Evolutionary conservation across 1,140 invertebrate genomes (phyloP), one percentile per base, ranked within the genome.

Genomic region (Nephila pilipes): DNA sequence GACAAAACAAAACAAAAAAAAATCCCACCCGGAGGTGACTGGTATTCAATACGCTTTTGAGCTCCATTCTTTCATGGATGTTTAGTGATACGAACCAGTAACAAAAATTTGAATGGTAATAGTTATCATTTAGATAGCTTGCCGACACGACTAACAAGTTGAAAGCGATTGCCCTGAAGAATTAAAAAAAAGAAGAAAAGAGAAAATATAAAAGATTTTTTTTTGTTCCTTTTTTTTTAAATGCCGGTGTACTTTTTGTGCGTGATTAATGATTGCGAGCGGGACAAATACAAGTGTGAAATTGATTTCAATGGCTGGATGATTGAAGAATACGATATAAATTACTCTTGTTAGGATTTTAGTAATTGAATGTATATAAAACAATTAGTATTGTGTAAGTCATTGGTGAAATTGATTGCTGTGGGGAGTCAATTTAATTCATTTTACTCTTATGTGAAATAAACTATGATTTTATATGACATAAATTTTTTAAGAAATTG

Each of bases 231-330:
- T 81, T 54, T 81, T 80, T 80, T 81, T 55, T 81, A 46, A 46
- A 10, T 10, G 46, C 46, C 80, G 38, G 25, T 20, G 80, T 29
- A 81, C 36, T 80, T 81, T 54, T 81, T 81, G n/a, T 14, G 22
- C 12, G 5, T 81, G 80, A 81, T 81, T 54, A 81, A 81, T 81
- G 80, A 81, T 8, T 46, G n/a, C 54, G 14, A 20, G 22, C 22
- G 38, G 46, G 80, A 81, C 80, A 81, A 54, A 81, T 54, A 81
- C 80, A 81, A 81, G 80, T 81, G 80, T 81, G 69, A 81, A 81
- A 81, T 81, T 81, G 38, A 81, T 81, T 81, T 81, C 46, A 81
- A 81, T 81, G 36, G 80, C 12, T 10, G 80, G 22, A n/a, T 54
- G 36, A 81, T 81, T 81, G 80, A 81, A 81, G 36, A 55, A 55